Base-by-base conservation (phyloP, 2,888 invertebrate species). In the Callimorpha dominula region DNA sequence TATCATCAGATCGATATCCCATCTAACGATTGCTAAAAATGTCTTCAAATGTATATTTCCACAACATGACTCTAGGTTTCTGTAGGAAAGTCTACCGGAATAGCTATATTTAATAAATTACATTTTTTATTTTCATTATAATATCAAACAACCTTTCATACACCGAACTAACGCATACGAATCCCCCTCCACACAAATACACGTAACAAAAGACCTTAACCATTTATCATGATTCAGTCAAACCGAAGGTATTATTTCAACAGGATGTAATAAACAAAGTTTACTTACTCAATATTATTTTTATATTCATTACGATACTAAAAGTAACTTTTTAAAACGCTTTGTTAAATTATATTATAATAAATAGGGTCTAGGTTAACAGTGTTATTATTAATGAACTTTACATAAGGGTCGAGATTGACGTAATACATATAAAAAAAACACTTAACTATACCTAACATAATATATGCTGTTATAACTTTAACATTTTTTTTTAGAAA, bases 241-340 rank as follows among this genome's bases (percentile, higher is more conserved):
- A 42, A n/a, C 40, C 42, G n/a, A 54, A 54, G 40, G 14, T 54
- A 43, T 57, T 57, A 43, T 15, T 20, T 57, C 9, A 68, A 68
- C 68, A 68, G 68, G 68, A 68, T 68, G 68, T 43, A 14, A 57
- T 66, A 57, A 57, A 68, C n/a, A 7, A 14, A 20, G 11, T 57
- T 68, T 57, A 9, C 1, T 7, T 66, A 65, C 49, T 8, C 9
- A 60, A 60, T 31, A 31, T 4, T 12, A 50, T 50, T 12, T 57
- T 57, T 57, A 20, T 11, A 57, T 2, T 20, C 9, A 20, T 20
- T 14, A 40, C 14, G 49, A 65, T 65, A 65, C 1, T 12, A 15
- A 50, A 31, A 65, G 14, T 49, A 5, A 60, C 14, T 31, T 60
- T 60, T 60, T 31, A 31, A 31, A 60, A 60, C 4, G 12, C 31